These are phyloP conservation scores for Syrmaticus mikado DNA, from an alignment of 2,113 vertebrate species.

Conservation along the genomic window DNA sequence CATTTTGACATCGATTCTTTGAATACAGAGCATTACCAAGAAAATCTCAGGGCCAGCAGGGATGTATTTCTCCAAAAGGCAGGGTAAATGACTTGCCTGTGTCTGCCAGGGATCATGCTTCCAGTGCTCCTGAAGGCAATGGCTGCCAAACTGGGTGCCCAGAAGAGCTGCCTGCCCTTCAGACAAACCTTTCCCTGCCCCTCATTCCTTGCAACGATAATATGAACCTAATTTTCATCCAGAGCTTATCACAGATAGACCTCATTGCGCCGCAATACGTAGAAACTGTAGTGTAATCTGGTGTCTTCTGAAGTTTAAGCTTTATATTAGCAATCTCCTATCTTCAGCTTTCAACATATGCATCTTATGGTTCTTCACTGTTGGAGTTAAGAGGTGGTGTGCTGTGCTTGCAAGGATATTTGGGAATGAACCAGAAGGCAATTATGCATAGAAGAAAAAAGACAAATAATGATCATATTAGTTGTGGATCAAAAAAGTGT, in stretches of 20 bases:
- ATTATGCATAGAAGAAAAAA: background rate
- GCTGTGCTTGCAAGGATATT: background rate
- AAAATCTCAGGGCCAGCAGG: background rate
- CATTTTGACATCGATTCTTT: background rate
- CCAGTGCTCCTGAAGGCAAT: background rate
- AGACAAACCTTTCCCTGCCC: background rate
- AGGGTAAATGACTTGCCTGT: rapidly evolving
- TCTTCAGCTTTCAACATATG: background rate
- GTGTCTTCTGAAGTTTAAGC: background rate
- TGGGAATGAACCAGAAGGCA: background rate
- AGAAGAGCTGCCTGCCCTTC: background rate
- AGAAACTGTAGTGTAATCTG: background rate
- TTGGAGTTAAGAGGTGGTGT: background rate
- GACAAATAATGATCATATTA: background rate
- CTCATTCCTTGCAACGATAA: background rate
- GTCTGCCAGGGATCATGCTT: background rate
- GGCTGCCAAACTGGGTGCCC: background rate
- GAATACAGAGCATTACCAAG: background rate
- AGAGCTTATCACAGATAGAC: background rate
- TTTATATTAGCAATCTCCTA: background rate
- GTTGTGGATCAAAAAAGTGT: background rate
- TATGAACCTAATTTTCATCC: background rate
- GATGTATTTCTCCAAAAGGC: background rate
- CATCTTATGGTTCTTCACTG: background rate
- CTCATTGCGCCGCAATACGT: background rate